Evolutionary conservation across 2,888 invertebrate species (phyloP), one percentile per base, ranked within the genome.

Genomic region (Homarus gammarus): DNA sequence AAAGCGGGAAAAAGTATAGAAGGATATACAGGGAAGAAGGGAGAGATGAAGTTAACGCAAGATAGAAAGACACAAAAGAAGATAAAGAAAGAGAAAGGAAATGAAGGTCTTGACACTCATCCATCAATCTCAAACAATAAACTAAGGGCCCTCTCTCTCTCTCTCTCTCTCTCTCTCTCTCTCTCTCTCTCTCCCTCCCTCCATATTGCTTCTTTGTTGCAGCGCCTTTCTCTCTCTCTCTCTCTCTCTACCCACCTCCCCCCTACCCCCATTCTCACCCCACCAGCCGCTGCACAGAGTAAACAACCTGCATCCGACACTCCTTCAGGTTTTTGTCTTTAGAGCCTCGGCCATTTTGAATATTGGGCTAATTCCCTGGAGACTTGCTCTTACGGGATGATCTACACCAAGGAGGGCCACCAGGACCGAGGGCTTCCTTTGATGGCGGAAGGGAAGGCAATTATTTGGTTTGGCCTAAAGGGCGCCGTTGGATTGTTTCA

Each of bases 161-260:
- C 51, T 51, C 84, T 51, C 73, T 84, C 84, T 51, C 73, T 73
- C 73, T 36, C 84, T 51, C 56, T 51, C 73, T 51, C 56, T 51
- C 73, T 51, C 56, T 36, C 73, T 73, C 73, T 75, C 61, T 84
- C 84, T 84, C 75, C 72, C 84, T 49, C 36, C 61, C 44, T 84
- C 84, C 75, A 73, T 75, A 73, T 75, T 75, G 73, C 84, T 84
- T 84, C 84, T 75, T 75, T 84, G 75, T 84, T 75, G 56, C 84
- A 56, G 38, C 36, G 12, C 56, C 73, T 73, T 84, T 51, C 84
- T 73, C 73, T 73, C 84, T 18, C n/a, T n/a, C n/a, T n/a, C n/a
- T n/a, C n/a, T n/a, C n/a, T n/a, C n/a, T n/a, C n/a, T n/a, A n/a
- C n/a, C n/a, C n/a, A n/a, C n/a, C n/a, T n/a, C n/a, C n/a, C n/a